phyloP scores from a whole-genome alignment of 2,113 vertebrate genomes.

The Myrmophylax atrothorax region DNA sequence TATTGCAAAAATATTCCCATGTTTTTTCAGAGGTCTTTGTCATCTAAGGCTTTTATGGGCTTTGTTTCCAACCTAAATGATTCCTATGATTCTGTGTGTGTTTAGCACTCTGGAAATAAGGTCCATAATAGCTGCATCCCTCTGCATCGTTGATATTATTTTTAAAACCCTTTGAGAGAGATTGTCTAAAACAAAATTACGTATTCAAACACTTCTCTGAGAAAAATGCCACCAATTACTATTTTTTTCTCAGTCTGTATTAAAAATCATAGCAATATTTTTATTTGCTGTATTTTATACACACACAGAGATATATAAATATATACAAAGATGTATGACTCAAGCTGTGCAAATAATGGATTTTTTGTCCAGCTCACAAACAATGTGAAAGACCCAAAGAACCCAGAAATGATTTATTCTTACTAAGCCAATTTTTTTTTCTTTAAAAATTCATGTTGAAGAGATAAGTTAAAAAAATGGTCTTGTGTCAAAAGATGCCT shows the following conservation, averaged over 20 bases:
- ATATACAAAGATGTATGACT: background rate
- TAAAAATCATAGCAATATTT: slow-evolving; percentile 25
- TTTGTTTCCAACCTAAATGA: background rate
- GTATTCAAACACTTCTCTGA: background rate
- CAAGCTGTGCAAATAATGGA: slow-evolving; percentile 33
- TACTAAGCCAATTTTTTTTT: background rate
- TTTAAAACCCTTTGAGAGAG: background rate
- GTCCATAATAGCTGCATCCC: background rate
- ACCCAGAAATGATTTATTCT: background rate
- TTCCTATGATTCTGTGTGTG: background rate
- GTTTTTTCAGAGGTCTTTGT: background rate
- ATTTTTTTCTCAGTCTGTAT: background rate
- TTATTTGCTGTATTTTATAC: slow-evolving; percentile 34
- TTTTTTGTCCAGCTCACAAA: background rate
- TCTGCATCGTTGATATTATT: background rate
- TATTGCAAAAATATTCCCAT: background rate
- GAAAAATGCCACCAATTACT: background rate
- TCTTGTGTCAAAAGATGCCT: background rate
- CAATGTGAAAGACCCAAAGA: background rate
- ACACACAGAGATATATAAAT: background rate
- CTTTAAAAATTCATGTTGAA: background rate
- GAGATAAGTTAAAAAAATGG: background rate
- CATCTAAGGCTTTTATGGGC: background rate
- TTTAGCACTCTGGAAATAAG: background rate
- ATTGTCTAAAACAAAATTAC: background rate